Evolutionary conservation across 2,113 vertebrate genomes (phyloP), one percentile per base, ranked within the genome.

Genomic region (Ptilorrhoa leucosticta): DNA sequence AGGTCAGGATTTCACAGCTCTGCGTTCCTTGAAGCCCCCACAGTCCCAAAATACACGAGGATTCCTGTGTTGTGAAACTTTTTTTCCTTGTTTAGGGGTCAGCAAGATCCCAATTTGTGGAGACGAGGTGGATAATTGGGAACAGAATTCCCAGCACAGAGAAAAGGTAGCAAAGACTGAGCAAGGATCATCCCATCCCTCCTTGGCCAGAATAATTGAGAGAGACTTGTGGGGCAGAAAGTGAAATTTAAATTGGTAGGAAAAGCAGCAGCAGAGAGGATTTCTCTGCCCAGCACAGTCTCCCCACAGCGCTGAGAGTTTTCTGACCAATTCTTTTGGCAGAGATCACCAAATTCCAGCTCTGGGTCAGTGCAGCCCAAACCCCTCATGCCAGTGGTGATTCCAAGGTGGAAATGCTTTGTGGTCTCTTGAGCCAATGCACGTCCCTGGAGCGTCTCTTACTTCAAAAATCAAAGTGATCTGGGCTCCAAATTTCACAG

Each of bases 331-430:
- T 12, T 11, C 18, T 44, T 72, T 44, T n/a, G 47, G 42, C 63
- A 45, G 69, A 57, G 6, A 40, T 33, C 12, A 10, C 87, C 7
- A 1, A 48, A 61, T 44, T 23, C n/a, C 51, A 39, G 44, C 8
- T 56, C 48, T 63, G 66, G 53, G 12, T 5, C 30, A 5, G 42
- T 2, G 24, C 76, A 79, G 83, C 63, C 68, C 60, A 30, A 76
- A 37, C 30, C 13, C 23, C 44, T 2, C 1, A 0, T 10, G 30
- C 27, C 15, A 1, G 6, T 3, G 10, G n/a, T 0, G 2, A 26
- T 28, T 20, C 65, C 45, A 5, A 37, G 47, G 42, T 63, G 65
- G 37, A 78, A 84, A 75, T 4, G 31, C n/a, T 75, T 16, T 14
- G 39, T 48, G 44, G 8, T 48, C 39, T 30, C 56, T 35, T 8